Base-by-base conservation (phyloP, 2,113 vertebrate genomes). In the Channa argus region DNA sequence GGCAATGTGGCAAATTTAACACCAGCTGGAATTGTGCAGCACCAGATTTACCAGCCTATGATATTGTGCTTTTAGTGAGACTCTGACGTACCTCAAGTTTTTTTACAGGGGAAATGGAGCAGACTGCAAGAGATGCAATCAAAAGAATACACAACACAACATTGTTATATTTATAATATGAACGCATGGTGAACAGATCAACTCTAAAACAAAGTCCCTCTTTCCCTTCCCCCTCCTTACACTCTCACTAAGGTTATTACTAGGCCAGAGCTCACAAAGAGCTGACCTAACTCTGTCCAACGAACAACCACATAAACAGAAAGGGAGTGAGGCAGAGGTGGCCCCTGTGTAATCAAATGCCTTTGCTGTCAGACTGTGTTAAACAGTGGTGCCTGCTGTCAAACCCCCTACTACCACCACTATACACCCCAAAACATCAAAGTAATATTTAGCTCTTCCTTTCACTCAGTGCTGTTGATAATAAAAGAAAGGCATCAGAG, bases 381-480 rank as follows among this genome's bases (percentile, higher is more conserved):
- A 49, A 69, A 66, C 66, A 63, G 24, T 10, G 2, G 14, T 46
- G 46, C 51, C 33, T 3, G 33, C 63, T 62, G 58, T 84, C 65
- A 74, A 68, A 11, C n/a, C 53, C 43, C 33, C 24, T 1, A 59
- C 41, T 13, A 0, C 15, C n/a, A 0, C 36, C 14, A 49, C n/a
- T 5, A 24, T 24, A 24, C 24, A 70, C 56, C 62, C 39, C 24
- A 46, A 3, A 53, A 82, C 77, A 88, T 87, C 61, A 88, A 89
- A 89, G 46, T 52, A 15, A 82, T 74, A 10, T 77, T 76, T 50
- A 60, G 2, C 74, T 71, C 47, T 61, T 63, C 60, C 37, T 80
- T 83, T 83, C 61, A 68, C 56, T 64, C 43, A 59, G 73, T 24
- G 24, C 24, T 24, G 24, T 24, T 24, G 24, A 24, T 24, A 24